A percentile compares a stretch with the other conserved stretches of the same genome.
Evolutionary conservation across 2,888 invertebrate species (phyloP).

Genomic region (Volucella bombylans): DNA sequence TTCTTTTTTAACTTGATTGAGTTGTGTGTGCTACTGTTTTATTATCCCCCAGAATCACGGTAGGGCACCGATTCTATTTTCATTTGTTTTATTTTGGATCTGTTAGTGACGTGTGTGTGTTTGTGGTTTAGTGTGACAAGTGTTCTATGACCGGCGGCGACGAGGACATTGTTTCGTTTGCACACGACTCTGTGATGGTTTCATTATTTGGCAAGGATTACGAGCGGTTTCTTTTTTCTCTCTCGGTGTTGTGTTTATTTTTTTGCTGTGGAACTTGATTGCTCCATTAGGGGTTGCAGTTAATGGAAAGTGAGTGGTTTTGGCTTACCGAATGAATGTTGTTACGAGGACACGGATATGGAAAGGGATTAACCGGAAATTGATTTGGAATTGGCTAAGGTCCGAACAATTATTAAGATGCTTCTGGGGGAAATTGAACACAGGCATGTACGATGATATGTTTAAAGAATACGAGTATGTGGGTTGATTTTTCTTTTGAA

Average conservation of each 20-base stretch:
- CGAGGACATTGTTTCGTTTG: slow-evolving; percentile 20
- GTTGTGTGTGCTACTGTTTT: slow-evolving; percentile 26
- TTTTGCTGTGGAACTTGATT: slow-evolving; percentile 17
- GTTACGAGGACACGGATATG: neutral
- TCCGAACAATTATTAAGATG: no score
- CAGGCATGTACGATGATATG: no score
- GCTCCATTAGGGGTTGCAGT: slow-evolving; percentile 15
- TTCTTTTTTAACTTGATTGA: slow-evolving; percentile 1
- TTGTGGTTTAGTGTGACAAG: slow-evolving; percentile 30
- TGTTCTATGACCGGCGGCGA: slow-evolving; percentile 8
- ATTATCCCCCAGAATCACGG: slow-evolving; percentile 10
- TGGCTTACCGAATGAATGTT: neutral
- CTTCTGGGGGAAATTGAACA: no score
- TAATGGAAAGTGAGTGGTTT: slow-evolving; percentile 8
- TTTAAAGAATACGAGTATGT: no score
- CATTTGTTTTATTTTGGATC: neutral
- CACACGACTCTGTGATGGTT: slow-evolving; percentile 7
- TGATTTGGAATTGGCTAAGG: no score
- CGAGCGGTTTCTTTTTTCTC: neutral
- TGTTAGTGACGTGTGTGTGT: neutral
- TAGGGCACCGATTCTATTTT: neutral
- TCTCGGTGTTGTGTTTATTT: neutral
- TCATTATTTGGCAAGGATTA: slow-evolving; percentile 32
- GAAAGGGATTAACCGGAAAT: slow-evolving; percentile 4
- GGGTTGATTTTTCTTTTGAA: no score